These are phyloP conservation scores for Listronotus oregonensis DNA, from an alignment of 1,140 invertebrate species.

Conservation along the genomic window DNA sequence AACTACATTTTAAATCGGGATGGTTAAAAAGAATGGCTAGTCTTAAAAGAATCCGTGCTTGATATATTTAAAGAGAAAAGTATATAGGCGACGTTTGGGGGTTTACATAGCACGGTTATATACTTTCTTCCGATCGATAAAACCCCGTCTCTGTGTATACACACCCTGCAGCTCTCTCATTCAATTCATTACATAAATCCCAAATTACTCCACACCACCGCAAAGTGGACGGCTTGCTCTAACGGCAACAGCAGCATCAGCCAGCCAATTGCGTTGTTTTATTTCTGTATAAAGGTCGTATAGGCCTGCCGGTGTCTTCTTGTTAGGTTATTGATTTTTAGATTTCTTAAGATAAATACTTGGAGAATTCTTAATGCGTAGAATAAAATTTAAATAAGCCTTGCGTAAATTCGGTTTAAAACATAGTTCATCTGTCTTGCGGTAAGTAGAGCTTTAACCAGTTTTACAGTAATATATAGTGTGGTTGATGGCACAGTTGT, in stretches of 20 bases:
- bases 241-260: constrained; percentile 27
- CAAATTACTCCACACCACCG: constrained; percentile 40
- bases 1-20: neutral
- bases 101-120: constrained; percentile 31
- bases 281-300: constrained; percentile 34
- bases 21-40: neutral
- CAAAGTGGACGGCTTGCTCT: constrained; percentile 34
- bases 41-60: constrained; percentile 20
- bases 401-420: too few relatives aligned
- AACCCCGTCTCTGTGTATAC: constrained; percentile 33
- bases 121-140: constrained; percentile 33
- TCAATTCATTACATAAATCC: constrained; percentile 41
- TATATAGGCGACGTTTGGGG: constrained; percentile 37
- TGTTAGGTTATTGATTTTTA: constrained; percentile 30
- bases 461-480: too few relatives aligned
- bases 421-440: too few relatives aligned
- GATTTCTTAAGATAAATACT: neutral
- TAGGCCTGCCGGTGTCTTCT: constrained; percentile 28
- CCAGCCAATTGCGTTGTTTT: constrained; percentile 33
- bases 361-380: too few relatives aligned
- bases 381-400: too few relatives aligned
- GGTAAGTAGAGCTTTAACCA: too few relatives aligned
- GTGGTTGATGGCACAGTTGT: too few relatives aligned
- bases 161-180: constrained; percentile 39
- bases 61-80: constrained; percentile 34